Base-by-base conservation (phyloP, 1,140 invertebrate species). In the Camponotus vicinus region DNA sequence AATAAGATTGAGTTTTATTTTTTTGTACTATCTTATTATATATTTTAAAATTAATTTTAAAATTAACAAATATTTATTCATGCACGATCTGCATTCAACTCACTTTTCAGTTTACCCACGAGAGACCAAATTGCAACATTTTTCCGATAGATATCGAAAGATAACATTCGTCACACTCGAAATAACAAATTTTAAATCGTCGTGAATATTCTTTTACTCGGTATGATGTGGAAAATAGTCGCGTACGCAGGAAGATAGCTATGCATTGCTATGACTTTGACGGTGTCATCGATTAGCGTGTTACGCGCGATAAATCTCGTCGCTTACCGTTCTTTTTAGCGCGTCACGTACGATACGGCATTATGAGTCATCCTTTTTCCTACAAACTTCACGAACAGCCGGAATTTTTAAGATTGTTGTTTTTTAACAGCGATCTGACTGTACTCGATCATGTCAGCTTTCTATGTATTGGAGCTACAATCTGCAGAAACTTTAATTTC, bases 281-380 rank as follows among this genome's bases (percentile, higher is more conserved):
- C 73, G 45, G 63, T 42, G 61, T 13, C 63, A 73, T 75, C 75
- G 82, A 85, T 85, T 85, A 85, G 82, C 82, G 82, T 49, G 73
- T 78, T 64, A 78, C 73, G 73, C 82, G 73, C 82, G 82, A 85
- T 85, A 85, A 78, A 80, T 67, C 82, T 75, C 66, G 45, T 79
- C 77, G 76, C n/a, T 69, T 21, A 11, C 42, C 40, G 49, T 4
- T 40, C 2, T 37, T 40, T 40, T 40, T 40, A 3, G 4, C 75
- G 71, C 59, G 73, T 64, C 82, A 78, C 73, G 59, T 78, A 85
- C 40, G 18, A 40, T 37, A 55, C 59, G 34, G 34, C 59, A 42
- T 66, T 45, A 61, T 66, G 73, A 85, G 66, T 85, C 82, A 85
- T 27, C 27, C 57, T 42, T 32, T 40, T 55, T 55, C 70, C 37